Evolutionary conservation across 1,140 invertebrate species (phyloP).

Genomic region (Heliconius himera): DNA sequence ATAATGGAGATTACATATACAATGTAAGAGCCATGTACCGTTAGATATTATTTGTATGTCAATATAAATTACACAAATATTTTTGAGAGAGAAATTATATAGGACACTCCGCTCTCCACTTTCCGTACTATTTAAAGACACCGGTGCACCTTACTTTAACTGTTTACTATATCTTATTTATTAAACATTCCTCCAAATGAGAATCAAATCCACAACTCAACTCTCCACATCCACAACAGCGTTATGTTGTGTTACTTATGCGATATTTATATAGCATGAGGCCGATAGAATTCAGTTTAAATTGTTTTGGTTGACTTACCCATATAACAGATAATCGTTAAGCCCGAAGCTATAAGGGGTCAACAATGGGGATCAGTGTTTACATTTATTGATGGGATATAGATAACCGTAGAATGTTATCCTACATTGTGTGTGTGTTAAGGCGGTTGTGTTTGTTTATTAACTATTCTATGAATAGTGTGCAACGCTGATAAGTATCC

Average conservation of each 20-base stretch:
- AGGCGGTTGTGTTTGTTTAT: slow-evolving; percentile 14
- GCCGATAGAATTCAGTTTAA: slow-evolving; percentile 12
- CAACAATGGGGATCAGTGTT: slow-evolving; percentile 28
- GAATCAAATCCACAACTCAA: no score
- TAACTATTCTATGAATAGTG: slow-evolving; percentile 15
- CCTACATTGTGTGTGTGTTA: slow-evolving; percentile 6
- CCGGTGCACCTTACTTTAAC: no score
- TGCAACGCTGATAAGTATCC: not conserved
- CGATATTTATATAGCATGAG: not conserved
- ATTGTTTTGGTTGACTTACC: slow-evolving; percentile 21
- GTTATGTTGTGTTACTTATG: not conserved
- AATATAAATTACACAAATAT: not conserved
- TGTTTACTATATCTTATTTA: no score
- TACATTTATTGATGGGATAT: slow-evolving; percentile 31
- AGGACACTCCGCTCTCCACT: not conserved
- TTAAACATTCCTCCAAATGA: no score
- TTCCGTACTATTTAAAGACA: no score
- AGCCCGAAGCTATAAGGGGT: slow-evolving; percentile 30
- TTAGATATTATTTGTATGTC: not conserved
- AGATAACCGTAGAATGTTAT: slow-evolving; percentile 15
- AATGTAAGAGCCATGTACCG: not conserved
- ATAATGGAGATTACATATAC: not conserved
- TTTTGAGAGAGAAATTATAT: not conserved
- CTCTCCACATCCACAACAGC: no score
- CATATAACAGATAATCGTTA: slow-evolving; percentile 25